phyloP scores from a whole-genome alignment of 92 coral and sea anemone species.

The Zoanthus sansibaricus region DNA sequence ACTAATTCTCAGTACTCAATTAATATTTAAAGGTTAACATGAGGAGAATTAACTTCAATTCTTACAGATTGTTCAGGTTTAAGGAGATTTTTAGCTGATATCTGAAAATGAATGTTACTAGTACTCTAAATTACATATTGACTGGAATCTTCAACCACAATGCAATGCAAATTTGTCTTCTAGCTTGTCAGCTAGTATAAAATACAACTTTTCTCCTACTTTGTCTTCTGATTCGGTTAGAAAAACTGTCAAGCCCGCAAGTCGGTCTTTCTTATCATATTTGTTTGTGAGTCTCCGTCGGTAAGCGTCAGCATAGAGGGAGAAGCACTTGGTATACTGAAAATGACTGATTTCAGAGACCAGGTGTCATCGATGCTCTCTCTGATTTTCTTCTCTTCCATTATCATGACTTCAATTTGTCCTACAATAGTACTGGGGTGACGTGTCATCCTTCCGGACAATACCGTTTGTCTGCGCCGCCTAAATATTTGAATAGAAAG shows the following conservation, averaged over 20 bases:
- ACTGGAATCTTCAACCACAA: too few relatives aligned
- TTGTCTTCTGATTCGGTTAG: too few relatives aligned
- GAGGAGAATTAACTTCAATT: too few relatives aligned
- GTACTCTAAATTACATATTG: too few relatives aligned
- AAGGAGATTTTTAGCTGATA: too few relatives aligned
- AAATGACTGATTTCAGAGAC: constrained; percentile 37
- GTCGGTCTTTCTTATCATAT: constrained; percentile 34
- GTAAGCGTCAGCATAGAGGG: constrained; percentile 31
- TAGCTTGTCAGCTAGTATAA: too few relatives aligned
- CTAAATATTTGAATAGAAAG: neutral
- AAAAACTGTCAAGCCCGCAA: neutral
- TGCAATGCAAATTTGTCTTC: too few relatives aligned
- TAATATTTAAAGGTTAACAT: too few relatives aligned
- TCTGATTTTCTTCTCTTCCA: constrained; percentile 27
- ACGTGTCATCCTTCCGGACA: constrained; percentile 24
- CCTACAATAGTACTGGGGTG: constrained; percentile 32
- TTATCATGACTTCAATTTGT: constrained; percentile 30
- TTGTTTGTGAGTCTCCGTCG: constrained; percentile 34
- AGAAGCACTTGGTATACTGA: constrained; percentile 40
- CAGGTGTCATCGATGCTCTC: constrained; percentile 22
- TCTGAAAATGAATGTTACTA: too few relatives aligned
- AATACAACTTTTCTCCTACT: too few relatives aligned
- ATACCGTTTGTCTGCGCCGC: neutral
- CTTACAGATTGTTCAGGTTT: too few relatives aligned
- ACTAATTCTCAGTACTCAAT: too few relatives aligned